Percentiles rank a stretch among this genome's conserved stretches.
phyloP scores from a whole-genome alignment of 1,140 invertebrate species.

The Gryon sp. region DNA sequence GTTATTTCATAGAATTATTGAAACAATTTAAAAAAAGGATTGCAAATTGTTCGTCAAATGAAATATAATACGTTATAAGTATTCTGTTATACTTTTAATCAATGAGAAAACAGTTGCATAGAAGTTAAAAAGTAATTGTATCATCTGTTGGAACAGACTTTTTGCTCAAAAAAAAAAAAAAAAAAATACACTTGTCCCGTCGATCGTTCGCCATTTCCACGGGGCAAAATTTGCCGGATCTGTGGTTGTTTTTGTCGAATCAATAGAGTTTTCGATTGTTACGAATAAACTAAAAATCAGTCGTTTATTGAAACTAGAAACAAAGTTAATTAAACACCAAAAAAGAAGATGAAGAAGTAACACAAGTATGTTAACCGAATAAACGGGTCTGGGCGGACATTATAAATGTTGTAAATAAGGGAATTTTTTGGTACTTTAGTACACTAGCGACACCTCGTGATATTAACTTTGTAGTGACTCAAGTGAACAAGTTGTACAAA shows the following conservation, averaged over 20 bases:
- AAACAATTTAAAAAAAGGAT: too few species aligned
- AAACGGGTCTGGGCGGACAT: constrained; percentile 39
- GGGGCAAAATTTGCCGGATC: constrained; percentile 3
- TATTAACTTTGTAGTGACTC: constrained; percentile 49
- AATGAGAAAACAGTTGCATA: too few species aligned
- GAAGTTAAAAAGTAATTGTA: background rate
- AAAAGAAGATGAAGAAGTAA: background rate
- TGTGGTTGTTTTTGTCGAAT: background rate
- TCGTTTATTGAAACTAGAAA: background rate
- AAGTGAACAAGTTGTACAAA: constrained; percentile 44
- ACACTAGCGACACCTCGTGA: constrained; percentile 51
- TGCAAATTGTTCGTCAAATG: too few species aligned
- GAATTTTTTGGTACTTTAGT: constrained; percentile 56
- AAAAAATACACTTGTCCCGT: too few species aligned
- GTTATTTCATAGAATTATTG: too few species aligned
- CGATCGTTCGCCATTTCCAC: background rate
- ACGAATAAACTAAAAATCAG: background rate
- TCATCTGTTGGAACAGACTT: background rate
- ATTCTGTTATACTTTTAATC: too few species aligned
- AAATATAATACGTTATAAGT: too few species aligned
- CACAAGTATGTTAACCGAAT: background rate
- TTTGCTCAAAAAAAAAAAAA: too few species aligned
- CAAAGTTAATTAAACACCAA: constrained; percentile 37
- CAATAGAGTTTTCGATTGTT: constrained; percentile 35
- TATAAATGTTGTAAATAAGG: constrained; percentile 59